phyloP scores from a whole-genome alignment of 2,797 vertebrate species.

The Pagetopsis macropterus region DNA sequence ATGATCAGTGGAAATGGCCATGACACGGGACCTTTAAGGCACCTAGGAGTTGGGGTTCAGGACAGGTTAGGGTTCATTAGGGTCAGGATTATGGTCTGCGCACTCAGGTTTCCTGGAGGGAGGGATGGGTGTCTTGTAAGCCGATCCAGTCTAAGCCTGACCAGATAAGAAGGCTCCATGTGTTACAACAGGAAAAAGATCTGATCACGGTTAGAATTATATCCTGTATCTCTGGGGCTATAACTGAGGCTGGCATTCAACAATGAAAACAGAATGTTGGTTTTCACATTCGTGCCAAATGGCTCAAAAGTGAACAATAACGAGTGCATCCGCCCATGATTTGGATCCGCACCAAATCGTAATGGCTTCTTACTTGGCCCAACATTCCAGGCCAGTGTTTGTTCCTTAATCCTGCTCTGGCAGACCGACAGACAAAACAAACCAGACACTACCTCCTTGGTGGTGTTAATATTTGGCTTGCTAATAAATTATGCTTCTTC shows the following conservation, averaged over 20 bases:
- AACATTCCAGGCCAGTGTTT: no score
- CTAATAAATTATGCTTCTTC: background rate
- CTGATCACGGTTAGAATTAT: background rate
- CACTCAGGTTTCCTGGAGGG: constrained; percentile 21
- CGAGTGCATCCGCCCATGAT: no score
- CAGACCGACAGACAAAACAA: no score
- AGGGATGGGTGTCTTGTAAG: constrained; percentile 18
- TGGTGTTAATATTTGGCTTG: background rate
- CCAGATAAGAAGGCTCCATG: constrained; percentile 4
- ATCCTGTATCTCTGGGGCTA: background rate
- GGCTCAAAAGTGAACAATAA: no score
- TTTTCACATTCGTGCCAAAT: background rate
- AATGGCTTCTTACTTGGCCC: no score
- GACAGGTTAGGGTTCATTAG: constrained; percentile 37
- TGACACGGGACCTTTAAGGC: background rate
- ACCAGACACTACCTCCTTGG: no score
- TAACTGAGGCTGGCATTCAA: background rate
- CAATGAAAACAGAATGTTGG: background rate
- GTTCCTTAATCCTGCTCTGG: no score
- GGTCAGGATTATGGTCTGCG: constrained; percentile 41
- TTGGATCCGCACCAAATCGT: no score
- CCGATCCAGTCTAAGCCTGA: constrained; percentile 11
- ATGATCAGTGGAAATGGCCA: no score
- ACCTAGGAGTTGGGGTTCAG: constrained; percentile 18
- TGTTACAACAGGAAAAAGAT: background rate